Evolutionary conservation across 35 echinoderm and acorn worm genomes (phyloP).

Genomic region (Amphiura filiformis): DNA sequence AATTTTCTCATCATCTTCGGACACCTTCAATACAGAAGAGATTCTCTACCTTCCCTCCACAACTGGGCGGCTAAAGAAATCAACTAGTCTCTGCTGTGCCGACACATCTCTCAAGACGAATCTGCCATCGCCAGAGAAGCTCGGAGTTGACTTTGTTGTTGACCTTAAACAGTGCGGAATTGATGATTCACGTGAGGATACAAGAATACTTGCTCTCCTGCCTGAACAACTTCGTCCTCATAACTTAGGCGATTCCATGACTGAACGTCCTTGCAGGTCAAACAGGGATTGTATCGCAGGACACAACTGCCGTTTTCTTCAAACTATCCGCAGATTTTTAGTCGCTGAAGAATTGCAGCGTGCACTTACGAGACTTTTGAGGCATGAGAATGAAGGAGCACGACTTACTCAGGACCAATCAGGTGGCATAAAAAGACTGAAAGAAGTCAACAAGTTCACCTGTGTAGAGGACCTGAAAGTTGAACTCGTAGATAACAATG

Average conservation of each 20-base stretch:
- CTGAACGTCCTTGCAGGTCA: not conserved
- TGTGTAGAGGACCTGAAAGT: not conserved
- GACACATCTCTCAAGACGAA: not conserved
- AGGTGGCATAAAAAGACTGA: not conserved
- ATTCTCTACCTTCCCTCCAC: not conserved
- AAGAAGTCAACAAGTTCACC: not conserved
- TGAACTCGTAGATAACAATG: not conserved
- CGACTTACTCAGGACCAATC: not conserved
- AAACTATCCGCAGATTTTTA: constrained; percentile 2
- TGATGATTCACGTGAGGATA: not conserved
- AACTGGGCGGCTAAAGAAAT: not conserved
- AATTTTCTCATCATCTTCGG: not conserved
- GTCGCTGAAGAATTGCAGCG: not conserved
- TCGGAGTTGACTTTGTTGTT: not conserved
- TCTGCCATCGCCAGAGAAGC: not conserved
- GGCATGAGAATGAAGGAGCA: not conserved
- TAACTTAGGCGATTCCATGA: not conserved
- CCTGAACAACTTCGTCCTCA: constrained; percentile 4
- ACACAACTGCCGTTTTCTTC: not conserved
- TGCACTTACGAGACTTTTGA: not conserved
- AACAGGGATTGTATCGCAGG: constrained; percentile 8
- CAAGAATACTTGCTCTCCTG: not conserved
- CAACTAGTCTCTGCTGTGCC: constrained; percentile 17
- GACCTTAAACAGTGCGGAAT: constrained; percentile 1
- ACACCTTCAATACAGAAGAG: not conserved